Evolutionary conservation across 2,888 invertebrate species (phyloP).

Genomic region (Macrosiphum euphorbiae): DNA sequence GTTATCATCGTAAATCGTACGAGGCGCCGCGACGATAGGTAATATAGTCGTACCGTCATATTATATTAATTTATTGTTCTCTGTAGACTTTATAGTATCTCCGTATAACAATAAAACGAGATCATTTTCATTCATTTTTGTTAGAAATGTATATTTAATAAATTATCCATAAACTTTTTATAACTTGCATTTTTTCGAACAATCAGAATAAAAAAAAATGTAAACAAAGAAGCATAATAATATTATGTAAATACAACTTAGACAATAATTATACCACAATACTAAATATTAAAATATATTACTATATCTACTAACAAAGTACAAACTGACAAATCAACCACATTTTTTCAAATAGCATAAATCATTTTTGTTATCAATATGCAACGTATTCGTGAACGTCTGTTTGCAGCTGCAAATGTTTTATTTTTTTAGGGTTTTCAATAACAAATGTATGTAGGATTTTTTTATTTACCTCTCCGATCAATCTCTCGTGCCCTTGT

Average conservation of each 20-base stretch:
- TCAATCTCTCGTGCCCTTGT: constrained; percentile 60
- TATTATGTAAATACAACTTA: neutral
- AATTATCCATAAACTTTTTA: neutral
- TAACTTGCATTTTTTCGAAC: neutral
- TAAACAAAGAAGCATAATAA: neutral
- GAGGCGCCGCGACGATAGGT: neutral
- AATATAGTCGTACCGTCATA: neutral
- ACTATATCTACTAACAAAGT: neutral
- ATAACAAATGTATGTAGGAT: neutral
- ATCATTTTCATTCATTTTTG: neutral
- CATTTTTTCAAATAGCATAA: neutral
- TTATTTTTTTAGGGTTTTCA: neutral
- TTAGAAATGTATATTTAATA: neutral
- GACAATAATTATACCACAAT: neutral
- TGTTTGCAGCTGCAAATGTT: neutral
- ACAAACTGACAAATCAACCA: neutral
- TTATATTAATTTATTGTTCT: neutral
- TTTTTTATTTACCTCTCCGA: neutral
- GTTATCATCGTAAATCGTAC: neutral
- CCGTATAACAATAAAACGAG: neutral
- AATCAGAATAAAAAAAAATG: neutral
- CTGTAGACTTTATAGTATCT: neutral
- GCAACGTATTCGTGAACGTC: neutral
- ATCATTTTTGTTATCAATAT: neutral
- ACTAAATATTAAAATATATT: neutral